Conservation (phyloP, 2,888 invertebrate genomes). For the Trachelus troglodyta region DNA sequence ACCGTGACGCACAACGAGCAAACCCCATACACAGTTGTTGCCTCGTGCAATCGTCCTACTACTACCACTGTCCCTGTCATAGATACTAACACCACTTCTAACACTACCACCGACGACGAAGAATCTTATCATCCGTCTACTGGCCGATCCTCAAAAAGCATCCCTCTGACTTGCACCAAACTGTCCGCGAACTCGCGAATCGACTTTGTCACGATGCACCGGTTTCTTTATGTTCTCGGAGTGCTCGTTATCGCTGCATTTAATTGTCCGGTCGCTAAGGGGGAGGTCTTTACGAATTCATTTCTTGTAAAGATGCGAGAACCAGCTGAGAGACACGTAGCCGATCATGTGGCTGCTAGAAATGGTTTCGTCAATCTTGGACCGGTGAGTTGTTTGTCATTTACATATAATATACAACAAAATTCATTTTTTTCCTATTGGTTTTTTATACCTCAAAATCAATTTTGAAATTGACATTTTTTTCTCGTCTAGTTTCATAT, state of each 20-base stretch:
- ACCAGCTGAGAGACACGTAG: conserved; percentile 80
- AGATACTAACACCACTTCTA: neutral
- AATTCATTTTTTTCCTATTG: neutral
- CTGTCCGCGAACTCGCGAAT: neutral
- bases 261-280: conserved; percentile 40
- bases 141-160: neutral
- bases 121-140: neutral
- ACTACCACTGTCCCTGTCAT: neutral
- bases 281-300: conserved; percentile 92
- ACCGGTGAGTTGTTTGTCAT: conserved; percentile 78
- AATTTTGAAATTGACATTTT: neutral
- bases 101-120: neutral
- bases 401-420: conserved; percentile 16
- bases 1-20: neutral
- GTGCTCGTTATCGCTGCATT: conserved; percentile 20
- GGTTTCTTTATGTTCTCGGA: conserved; percentile 21
- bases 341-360: conserved; percentile 83
- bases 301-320: conserved; percentile 92
- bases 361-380: conserved; percentile 96
- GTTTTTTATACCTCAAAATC: neutral
- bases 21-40: conserved; percentile 1
- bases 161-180: neutral
- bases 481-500: neutral
- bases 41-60: conserved; percentile 1
- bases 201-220: neutral